These are phyloP conservation scores for Margaritifera margaritifera DNA, from an alignment of 2,888 invertebrate species.

Conservation along the genomic window DNA sequence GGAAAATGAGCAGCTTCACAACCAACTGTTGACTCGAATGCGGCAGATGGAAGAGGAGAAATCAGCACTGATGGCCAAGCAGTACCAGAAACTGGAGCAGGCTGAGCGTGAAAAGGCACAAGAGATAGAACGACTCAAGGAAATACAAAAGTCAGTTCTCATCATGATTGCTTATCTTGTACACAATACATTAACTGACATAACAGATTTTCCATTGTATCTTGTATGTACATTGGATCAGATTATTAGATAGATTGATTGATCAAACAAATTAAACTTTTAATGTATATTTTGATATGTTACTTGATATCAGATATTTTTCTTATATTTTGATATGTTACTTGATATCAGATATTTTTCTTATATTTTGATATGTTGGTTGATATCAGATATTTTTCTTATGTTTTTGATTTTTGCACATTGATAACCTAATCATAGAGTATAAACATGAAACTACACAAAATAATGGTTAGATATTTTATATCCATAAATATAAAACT, in stretches of 20 bases:
- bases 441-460: no score
- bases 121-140: conserved; percentile 62
- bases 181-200: no score
- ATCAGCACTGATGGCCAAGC: conserved; percentile 50
- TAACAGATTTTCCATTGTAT: no score
- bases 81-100: conserved; percentile 55
- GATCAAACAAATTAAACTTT: no score
- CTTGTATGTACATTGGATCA: no score
- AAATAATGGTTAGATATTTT: no score
- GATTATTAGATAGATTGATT: no score
- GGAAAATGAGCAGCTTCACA: conserved; percentile 62
- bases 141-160: conserved; percentile 44
- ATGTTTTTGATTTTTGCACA: no score
- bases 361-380: neutral
- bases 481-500: no score
- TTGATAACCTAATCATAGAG: neutral
- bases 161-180: no score
- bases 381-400: neutral
- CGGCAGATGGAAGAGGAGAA: conserved; percentile 66
- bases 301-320: neutral
- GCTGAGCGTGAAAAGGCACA: conserved; percentile 52
- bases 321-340: neutral
- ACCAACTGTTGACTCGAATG: conserved; percentile 56
- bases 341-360: neutral
- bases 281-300: no score